phyloP scores from a whole-genome alignment of 1,140 invertebrate genomes.

The Harlomillsia oculata region DNA sequence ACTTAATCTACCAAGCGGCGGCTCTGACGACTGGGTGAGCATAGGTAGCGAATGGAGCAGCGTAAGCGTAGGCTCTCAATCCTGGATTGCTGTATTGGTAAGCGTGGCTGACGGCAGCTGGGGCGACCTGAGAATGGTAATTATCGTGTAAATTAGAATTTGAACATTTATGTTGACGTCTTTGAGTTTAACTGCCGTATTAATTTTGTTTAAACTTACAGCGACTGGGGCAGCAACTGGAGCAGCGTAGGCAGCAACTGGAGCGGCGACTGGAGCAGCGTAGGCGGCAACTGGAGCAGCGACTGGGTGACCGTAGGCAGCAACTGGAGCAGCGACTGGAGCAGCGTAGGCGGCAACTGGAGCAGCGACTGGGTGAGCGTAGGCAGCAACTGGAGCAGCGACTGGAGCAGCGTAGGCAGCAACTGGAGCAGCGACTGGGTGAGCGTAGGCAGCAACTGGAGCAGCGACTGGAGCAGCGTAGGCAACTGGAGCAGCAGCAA shows the following conservation, averaged over 20 bases:
- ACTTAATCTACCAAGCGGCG: no score
- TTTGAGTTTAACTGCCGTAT: no score
- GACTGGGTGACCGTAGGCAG: no score
- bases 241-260: no score
- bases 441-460: constrained; percentile 24
- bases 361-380: constrained; percentile 7
- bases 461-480: background rate
- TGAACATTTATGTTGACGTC: no score
- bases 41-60: constrained; percentile 15
- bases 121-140: background rate
- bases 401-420: constrained; percentile 22
- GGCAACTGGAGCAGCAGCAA: background rate
- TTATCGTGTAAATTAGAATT: no score
- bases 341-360: constrained; percentile 15
- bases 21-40: constrained; percentile 8
- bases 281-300: no score
- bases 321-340: background rate
- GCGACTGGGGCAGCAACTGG: no score
- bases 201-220: no score
- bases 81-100: constrained; percentile 26
- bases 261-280: no score
- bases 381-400: constrained; percentile 17
- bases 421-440: constrained; percentile 27
- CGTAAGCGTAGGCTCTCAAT: constrained; percentile 24
- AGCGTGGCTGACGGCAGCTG: constrained; percentile 24